phyloP scores from a whole-genome alignment of 2,888 invertebrate genomes.

The Frankliniella fusca region DNA sequence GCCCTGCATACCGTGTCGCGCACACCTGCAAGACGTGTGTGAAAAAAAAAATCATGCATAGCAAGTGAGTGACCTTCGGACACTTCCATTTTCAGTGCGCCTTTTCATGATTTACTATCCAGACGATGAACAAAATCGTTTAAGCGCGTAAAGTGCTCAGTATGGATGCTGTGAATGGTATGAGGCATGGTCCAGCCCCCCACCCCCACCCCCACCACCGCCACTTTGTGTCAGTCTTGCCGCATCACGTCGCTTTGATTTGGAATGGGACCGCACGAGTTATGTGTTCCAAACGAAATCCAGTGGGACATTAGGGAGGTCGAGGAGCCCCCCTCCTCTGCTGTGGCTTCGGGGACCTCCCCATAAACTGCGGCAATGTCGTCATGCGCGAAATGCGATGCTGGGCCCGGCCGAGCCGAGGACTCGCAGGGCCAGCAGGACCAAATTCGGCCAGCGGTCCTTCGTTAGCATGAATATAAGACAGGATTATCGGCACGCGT shows the following conservation, averaged over 20 bases:
- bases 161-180: not conserved
- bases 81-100: not conserved
- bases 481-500: not conserved
- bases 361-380: not conserved
- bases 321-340: not conserved
- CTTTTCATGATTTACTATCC: not conserved
- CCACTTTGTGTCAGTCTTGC: no score
- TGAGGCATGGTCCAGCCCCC: no score
- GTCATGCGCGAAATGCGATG: not conserved
- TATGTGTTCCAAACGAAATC: not conserved
- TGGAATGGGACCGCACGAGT: not conserved
- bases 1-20: no score
- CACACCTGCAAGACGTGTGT: no score
- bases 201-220: no score
- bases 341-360: not conserved
- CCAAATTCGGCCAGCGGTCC: conserved; percentile 14
- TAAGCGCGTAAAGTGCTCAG: not conserved
- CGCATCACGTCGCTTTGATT: not conserved
- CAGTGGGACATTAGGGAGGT: not conserved
- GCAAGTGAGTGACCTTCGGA: not conserved
- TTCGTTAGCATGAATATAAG: not conserved
- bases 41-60: no score
- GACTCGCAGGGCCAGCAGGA: not conserved
- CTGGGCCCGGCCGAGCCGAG: not conserved
- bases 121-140: no score